Percentiles rank a stretch among this genome's conserved stretches.
Evolutionary conservation across 2,888 invertebrate genomes (phyloP).

Genomic region (Hirtodrosophila duncani): DNA sequence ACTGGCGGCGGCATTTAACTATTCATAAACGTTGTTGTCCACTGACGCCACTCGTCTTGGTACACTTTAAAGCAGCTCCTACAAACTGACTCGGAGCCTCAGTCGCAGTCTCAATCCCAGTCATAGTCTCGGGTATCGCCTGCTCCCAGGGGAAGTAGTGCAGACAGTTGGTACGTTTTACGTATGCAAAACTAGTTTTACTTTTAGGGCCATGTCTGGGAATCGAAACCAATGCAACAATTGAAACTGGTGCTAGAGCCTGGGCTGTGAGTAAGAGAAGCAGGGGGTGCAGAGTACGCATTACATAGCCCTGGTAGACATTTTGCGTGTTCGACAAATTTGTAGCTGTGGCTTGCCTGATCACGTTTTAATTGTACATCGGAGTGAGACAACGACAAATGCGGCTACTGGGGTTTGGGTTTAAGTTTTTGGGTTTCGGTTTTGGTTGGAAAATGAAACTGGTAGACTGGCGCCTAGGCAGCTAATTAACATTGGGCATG

Average conservation of each 20-base stretch:
- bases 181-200: conserved; percentile 72
- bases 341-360: conserved; percentile 64
- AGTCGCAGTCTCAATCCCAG: background rate
- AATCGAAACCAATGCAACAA: conserved; percentile 64
- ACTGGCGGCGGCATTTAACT: conserved; percentile 56
- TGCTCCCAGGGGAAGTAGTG: conserved; percentile 67
- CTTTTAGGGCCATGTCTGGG: conserved; percentile 69
- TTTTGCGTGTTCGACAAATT: conserved; percentile 73
- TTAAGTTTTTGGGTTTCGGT: background rate
- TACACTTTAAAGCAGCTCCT: conserved; percentile 47
- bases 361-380: conserved; percentile 77
- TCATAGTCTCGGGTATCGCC: conserved; percentile 5
- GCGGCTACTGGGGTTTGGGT: conserved; percentile 8
- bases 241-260: conserved; percentile 63
- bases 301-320: conserved; percentile 48
- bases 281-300: conserved; percentile 40
- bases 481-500: conserved; percentile 61
- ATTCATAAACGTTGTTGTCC: conserved; percentile 64
- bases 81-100: conserved; percentile 5
- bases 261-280: conserved; percentile 9
- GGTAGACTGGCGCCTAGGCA: conserved; percentile 68
- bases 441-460: conserved; percentile 35
- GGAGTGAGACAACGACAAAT: conserved; percentile 41
- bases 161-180: conserved; percentile 63
- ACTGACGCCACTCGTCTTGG: conserved; percentile 71